Conservation (phyloP, 2,888 invertebrate genomes). For the Philereme transversata region DNA sequence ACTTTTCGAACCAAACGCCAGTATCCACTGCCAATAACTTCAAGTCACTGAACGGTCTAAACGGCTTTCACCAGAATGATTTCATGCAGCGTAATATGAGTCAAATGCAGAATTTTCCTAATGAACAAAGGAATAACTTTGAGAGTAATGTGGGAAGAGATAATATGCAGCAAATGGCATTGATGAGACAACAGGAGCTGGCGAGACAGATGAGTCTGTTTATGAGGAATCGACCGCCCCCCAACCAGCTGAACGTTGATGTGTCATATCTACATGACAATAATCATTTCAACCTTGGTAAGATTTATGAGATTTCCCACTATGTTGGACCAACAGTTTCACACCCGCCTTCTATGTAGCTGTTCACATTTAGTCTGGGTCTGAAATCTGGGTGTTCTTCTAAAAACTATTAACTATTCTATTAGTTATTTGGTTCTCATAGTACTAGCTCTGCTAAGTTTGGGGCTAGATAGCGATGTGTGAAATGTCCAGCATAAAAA, state of each 20-base stretch:
- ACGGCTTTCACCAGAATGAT: constrained; percentile 71
- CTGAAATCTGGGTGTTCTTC: too few species aligned
- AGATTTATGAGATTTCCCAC: constrained; percentile 39
- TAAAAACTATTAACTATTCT: too few species aligned
- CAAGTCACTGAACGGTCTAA: constrained; percentile 62
- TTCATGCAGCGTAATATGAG: constrained; percentile 66
- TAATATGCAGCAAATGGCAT: constrained; percentile 62
- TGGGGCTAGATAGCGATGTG: too few species aligned
- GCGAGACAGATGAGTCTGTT: constrained; percentile 74
- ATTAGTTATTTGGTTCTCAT: too few species aligned
- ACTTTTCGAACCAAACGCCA: constrained; percentile 62
- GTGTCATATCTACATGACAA: constrained; percentile 76
- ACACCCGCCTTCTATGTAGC: too few species aligned
- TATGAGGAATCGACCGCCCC: constrained; percentile 72
- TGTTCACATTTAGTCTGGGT: too few species aligned
- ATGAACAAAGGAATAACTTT: constrained; percentile 59
- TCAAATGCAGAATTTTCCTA: constrained; percentile 62
- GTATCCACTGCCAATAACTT: constrained; percentile 49
- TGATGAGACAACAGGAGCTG: constrained; percentile 72
- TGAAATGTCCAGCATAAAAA: too few species aligned
- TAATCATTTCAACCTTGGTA: constrained; percentile 72
- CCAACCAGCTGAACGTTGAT: constrained; percentile 73
- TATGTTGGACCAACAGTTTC: too few species aligned
- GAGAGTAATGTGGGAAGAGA: constrained; percentile 61
- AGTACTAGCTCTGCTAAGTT: too few species aligned